Evolutionary conservation across 2,797 vertebrate genomes (phyloP).

Genomic region (Sebastes kiyomatsui): DNA sequence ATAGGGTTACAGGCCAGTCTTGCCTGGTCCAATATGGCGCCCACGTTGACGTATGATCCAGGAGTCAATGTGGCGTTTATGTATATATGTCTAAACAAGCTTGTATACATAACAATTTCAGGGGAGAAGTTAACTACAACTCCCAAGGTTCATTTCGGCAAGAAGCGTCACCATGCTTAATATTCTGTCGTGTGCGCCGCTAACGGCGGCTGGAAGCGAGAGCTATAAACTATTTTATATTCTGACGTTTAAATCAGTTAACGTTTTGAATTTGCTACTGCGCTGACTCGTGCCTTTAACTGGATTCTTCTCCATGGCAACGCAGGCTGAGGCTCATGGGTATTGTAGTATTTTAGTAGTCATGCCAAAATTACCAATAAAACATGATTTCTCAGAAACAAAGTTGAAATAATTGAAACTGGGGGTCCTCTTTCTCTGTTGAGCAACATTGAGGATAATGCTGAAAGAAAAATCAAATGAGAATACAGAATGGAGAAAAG

Average conservation of each 20-base stretch:
- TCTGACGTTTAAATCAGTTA: neutral
- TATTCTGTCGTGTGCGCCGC: neutral
- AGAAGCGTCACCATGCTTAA: neutral
- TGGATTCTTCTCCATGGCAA: neutral
- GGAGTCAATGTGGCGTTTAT: too few species aligned
- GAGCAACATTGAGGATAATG: neutral
- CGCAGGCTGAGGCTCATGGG: neutral
- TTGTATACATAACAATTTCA: neutral
- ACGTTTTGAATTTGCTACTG: neutral
- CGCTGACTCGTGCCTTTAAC: neutral
- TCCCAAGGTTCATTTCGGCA: neutral
- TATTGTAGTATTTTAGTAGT: neutral
- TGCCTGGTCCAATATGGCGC: too few species aligned
- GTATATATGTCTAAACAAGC: too few species aligned
- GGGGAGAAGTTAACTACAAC: neutral
- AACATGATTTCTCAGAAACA: neutral
- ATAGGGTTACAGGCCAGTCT: too few species aligned
- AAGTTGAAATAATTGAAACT: too few species aligned
- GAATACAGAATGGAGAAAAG: too few species aligned
- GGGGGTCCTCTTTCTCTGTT: neutral
- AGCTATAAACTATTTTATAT: neutral
- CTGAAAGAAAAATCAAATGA: neutral
- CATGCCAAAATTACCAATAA: neutral
- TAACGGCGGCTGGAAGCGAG: neutral
- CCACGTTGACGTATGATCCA: too few species aligned